Evolutionary conservation across 2,113 vertebrate species (phyloP).

Genomic region (Anseranas semipalmata): DNA sequence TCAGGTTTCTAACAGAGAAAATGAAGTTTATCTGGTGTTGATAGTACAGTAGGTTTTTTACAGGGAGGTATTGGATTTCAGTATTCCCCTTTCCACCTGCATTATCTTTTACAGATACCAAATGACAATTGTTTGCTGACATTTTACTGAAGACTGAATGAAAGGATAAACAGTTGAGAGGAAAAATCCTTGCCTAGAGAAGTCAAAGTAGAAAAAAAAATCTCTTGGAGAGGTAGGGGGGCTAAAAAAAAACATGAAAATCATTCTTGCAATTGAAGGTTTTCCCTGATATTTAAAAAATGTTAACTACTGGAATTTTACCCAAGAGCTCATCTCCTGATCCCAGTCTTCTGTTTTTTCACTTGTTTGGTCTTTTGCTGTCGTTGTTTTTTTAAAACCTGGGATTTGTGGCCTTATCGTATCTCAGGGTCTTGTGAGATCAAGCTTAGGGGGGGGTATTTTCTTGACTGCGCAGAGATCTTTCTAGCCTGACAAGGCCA

Average conservation of each 20-base stretch:
- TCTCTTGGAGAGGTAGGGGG: not conserved
- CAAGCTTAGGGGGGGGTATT: not conserved
- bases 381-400: conserved; percentile 32
- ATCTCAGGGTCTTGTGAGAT: conserved; percentile 21
- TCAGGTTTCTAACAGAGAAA: conserved; percentile 23
- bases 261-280: not conserved
- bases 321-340: conserved; percentile 25
- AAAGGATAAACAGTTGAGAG: not conserved
- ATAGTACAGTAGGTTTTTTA: conserved; percentile 18
- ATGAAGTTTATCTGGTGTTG: conserved; percentile 24
- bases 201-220: not conserved
- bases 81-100: conserved; percentile 24
- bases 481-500: not conserved
- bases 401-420: conserved; percentile 1
- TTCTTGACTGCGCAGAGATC: not conserved
- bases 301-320: not conserved
- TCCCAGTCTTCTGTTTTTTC: not conserved
- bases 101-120: conserved; percentile 49
- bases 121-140: conserved; percentile 44
- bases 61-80: conserved; percentile 15
- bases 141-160: conserved; percentile 18
- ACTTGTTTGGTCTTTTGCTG: conserved; percentile 42
- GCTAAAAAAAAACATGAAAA: not conserved
- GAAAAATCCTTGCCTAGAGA: not conserved
- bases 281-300: conserved; percentile 1